These are phyloP conservation scores for Pelecanoides urinatrix DNA, from an alignment of 2,113 vertebrate species.

Conservation along the genomic window DNA sequence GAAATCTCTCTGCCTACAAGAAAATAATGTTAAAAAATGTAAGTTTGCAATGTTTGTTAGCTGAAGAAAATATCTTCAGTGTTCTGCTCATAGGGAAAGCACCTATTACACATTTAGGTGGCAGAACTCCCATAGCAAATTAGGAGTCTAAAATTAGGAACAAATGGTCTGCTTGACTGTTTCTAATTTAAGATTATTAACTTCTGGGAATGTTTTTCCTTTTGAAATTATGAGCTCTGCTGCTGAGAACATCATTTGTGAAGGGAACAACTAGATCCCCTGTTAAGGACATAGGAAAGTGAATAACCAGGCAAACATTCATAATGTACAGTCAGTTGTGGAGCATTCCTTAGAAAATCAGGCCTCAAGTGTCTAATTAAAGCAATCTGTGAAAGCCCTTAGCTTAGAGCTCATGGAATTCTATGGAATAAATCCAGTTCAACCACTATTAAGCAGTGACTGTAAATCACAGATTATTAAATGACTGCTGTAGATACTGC, in stretches of 20 bases:
- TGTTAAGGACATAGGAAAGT: background rate
- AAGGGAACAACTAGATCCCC: background rate
- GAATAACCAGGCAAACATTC: background rate
- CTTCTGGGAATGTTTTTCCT: slow-evolving; percentile 2
- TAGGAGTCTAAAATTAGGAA: background rate
- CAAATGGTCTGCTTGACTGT: background rate
- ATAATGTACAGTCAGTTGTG: background rate
- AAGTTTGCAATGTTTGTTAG: background rate
- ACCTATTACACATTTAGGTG: background rate
- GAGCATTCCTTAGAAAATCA: background rate
- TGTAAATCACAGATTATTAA: background rate
- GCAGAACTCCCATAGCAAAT: background rate
- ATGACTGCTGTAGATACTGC: background rate
- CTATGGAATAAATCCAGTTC: background rate
- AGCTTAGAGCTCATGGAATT: background rate
- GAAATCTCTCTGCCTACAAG: background rate
- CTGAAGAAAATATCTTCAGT: background rate
- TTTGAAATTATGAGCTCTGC: background rate
- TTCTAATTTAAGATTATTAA: background rate
- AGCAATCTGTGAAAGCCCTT: background rate
- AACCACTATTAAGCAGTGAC: background rate
- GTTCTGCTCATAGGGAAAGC: background rate
- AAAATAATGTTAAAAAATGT: background rate
- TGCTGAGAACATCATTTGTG: background rate
- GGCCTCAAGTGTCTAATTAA: background rate